Conservation (phyloP, 35 echinoderm and acorn worm species). For the Apostichopus parvimensis region DNA sequence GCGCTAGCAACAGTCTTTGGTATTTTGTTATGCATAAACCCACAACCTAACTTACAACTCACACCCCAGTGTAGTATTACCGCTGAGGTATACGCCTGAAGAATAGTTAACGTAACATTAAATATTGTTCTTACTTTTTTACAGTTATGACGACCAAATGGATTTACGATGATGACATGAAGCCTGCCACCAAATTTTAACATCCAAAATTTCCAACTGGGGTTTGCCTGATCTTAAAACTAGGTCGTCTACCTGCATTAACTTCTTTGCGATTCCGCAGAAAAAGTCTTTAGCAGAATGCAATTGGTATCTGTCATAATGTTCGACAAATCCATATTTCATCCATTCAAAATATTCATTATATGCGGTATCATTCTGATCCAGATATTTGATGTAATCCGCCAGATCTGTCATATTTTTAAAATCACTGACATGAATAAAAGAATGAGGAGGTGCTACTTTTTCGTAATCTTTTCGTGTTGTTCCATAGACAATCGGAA, state of each 20-base stretch:
- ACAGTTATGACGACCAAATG: background rate
- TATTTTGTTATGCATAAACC: too few relatives aligned
- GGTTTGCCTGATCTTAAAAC: background rate
- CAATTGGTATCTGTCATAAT: background rate
- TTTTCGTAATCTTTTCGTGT: constrained; percentile 46
- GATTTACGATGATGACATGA: background rate
- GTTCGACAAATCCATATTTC: constrained; percentile 4
- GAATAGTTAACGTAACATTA: too few relatives aligned
- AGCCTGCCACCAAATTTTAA: background rate
- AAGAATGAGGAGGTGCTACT: constrained; percentile 52
- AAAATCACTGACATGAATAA: constrained; percentile 59
- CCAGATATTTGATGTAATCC: constrained; percentile 52
- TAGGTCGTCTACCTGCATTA: background rate
- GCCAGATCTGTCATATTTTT: constrained; percentile 36
- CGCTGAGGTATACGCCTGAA: too few relatives aligned
- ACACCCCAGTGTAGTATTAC: too few relatives aligned
- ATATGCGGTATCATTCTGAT: constrained; percentile 50
- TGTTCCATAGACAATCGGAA: constrained; percentile 17
- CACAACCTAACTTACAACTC: too few relatives aligned
- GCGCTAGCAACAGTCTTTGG: too few relatives aligned
- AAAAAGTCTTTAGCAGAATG: background rate
- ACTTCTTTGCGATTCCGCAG: background rate
- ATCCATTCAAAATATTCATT: constrained; percentile 62
- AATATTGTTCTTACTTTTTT: too few relatives aligned
- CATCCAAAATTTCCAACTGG: background rate